Percentiles rank a stretch among this genome's conserved stretches.
phyloP scores from a whole-genome alignment of 2,888 invertebrate genomes.

The Allolobophora icterica region DNA sequence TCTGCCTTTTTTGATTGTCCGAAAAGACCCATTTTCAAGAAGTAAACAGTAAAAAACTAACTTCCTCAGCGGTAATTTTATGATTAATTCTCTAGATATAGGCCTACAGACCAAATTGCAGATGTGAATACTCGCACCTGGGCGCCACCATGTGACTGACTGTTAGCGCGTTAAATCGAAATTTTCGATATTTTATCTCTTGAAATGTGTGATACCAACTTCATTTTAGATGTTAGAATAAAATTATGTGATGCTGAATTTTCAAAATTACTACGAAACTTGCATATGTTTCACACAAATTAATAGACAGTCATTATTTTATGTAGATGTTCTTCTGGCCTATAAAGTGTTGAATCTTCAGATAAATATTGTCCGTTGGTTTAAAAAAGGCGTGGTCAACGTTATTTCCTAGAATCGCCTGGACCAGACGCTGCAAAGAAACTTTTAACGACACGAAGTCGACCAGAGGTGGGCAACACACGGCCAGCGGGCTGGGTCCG shows the following conservation, averaged over 20 bases:
- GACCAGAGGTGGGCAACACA: too few species aligned
- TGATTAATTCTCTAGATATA: neutral
- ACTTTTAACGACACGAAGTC: too few species aligned
- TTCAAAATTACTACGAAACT: neutral
- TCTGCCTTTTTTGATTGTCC: constrained; percentile 43
- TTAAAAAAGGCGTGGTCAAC: neutral
- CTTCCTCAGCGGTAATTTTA: neutral
- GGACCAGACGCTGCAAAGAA: neutral
- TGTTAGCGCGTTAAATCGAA: neutral
- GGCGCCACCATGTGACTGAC: neutral
- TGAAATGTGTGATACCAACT: neutral
- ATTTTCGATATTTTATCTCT: too few species aligned
- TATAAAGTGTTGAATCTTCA: neutral
- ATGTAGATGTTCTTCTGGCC: neutral
- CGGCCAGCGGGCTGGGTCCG: too few species aligned
- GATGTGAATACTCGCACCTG: neutral
- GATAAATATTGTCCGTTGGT: neutral
- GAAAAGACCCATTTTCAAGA: constrained; percentile 45
- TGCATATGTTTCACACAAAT: neutral
- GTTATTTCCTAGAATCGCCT: neutral
- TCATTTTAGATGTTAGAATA: neutral
- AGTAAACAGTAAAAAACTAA: neutral
- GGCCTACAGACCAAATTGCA: neutral
- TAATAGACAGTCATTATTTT: neutral
- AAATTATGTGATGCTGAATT: neutral